These are phyloP conservation scores for Eonycteris spelaea DNA, from an alignment of 2,113 vertebrate species.

Conservation along the genomic window DNA sequence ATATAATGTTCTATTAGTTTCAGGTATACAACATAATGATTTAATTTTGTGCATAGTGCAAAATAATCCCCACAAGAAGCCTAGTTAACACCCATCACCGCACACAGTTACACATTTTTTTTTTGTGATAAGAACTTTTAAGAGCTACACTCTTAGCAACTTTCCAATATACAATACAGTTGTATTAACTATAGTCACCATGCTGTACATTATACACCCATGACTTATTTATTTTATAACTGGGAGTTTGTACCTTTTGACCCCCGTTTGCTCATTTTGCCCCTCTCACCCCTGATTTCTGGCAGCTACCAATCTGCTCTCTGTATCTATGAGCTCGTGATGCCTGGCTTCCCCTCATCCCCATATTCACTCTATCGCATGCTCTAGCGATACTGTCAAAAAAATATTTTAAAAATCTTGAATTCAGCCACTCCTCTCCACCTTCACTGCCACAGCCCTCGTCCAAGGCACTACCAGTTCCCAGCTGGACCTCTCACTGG, in stretches of 20 bases:
- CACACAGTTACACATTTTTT: not conserved
- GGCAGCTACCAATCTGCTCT: not conserved
- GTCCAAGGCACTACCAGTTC: not conserved
- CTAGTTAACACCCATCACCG: not conserved
- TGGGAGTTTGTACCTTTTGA: not conserved
- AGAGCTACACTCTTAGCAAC: not conserved
- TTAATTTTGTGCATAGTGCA: not conserved
- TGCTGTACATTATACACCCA: not conserved
- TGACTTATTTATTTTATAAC: not conserved
- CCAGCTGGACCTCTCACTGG: not conserved
- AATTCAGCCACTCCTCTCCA: not conserved
- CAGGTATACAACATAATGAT: not conserved
- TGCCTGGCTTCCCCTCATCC: not conserved
- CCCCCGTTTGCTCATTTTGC: not conserved
- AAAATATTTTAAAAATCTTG: not conserved
- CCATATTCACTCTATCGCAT: not conserved
- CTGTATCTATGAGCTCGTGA: not conserved
- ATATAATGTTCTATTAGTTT: not conserved
- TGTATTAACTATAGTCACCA: not conserved
- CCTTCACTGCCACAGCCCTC: not conserved
- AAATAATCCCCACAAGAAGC: not conserved
- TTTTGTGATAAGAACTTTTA: not conserved
- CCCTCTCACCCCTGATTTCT: not conserved
- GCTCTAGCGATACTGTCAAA: not conserved
- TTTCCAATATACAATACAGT: not conserved